Evolutionary conservation across 2,113 vertebrate species (phyloP), one percentile per base, ranked within the genome.

Genomic region (Platanista minor): DNA sequence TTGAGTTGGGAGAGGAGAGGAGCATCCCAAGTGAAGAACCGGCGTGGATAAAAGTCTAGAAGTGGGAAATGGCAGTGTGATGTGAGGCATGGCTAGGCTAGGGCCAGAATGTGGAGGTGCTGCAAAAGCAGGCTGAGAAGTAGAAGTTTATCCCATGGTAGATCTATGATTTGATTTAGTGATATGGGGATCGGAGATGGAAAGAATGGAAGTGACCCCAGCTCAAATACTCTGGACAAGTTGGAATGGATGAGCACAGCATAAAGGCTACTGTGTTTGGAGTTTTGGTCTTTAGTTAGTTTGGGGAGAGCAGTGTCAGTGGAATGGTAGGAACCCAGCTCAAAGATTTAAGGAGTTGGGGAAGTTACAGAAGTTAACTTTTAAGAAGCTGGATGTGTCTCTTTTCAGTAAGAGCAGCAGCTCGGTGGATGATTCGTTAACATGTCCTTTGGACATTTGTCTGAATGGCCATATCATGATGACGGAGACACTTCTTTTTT

Each of bases 401-500:
- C 46, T 81, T 39, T 39, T 94, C 23, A 64, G 1, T 13, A 29
- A 64, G 14, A 41, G 33, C 67, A 43, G 74, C 49, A 87, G 46
- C 21, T 90, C 49, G 10, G 1, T 46, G 39, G 43, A 46, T 67
- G 25, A 27, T 33, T 90, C 39, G 85, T 67, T 74, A 25, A 25
- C 14, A 8, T 36, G n/a, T 91, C 27, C 18, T 87, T 20, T 97
- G 89, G 62, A 52, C 33, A 4, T 59, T 91, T 52, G 20, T 83
- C 59, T 62, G 43, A 43, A 59, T 61, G 41, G 64, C 54, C 10
- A 0, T 75, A 61, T 64, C 29, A 20, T 92, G 62, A 97, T 95
- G 64, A 98, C 88, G 14, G 72, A 78, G 54, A n/a, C 3, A 14
- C 25, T 94, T 89, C 91, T 98, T 98, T 97, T 87, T 93, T 83